Conservation (phyloP, 2,113 vertebrate species). For the Acrocephalus kingi region DNA sequence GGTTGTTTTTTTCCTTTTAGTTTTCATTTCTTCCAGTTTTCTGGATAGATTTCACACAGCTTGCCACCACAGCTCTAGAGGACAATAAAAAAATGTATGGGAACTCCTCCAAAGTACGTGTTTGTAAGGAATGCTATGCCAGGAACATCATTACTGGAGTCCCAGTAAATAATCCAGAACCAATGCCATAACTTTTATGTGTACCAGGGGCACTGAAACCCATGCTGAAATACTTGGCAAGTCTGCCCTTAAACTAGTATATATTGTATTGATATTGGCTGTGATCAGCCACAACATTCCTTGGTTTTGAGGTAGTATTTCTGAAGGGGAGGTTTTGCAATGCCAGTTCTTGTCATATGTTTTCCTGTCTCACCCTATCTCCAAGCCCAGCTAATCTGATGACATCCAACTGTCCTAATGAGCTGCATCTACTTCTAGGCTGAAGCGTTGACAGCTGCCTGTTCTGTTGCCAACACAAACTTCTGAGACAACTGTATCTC, state of each 20-base stretch:
- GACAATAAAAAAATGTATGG: conserved; percentile 39
- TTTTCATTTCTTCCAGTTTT: conserved; percentile 48
- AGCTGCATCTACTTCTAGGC: conserved; percentile 56
- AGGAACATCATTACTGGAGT: conserved; percentile 60
- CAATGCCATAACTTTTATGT: conserved; percentile 56
- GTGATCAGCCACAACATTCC: conserved; percentile 15
- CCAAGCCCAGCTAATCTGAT: conserved; percentile 58
- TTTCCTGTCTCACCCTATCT: conserved; percentile 65
- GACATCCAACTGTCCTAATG: conserved; percentile 62
- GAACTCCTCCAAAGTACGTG: conserved; percentile 52
- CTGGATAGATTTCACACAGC: conserved; percentile 46
- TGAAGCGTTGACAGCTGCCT: conserved; percentile 54
- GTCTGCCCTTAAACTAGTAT: conserved; percentile 33
- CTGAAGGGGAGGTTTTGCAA: neutral
- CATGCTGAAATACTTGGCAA: conserved; percentile 51
- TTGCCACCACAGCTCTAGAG: conserved; percentile 37
- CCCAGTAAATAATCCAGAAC: conserved; percentile 52
- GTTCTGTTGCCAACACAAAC: conserved; percentile 47
- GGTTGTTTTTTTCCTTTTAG: neutral
- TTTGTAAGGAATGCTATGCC: conserved; percentile 35
- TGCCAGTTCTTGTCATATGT: conserved; percentile 58
- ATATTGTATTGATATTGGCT: conserved; percentile 59
- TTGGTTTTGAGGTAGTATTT: conserved; percentile 63
- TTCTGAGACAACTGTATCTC: conserved; percentile 43
- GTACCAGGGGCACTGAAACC: conserved; percentile 47